Percentiles rank a stretch among this genome's conserved stretches.
Conservation (phyloP, 2,888 invertebrate species). For the Monopis laevigella region DNA sequence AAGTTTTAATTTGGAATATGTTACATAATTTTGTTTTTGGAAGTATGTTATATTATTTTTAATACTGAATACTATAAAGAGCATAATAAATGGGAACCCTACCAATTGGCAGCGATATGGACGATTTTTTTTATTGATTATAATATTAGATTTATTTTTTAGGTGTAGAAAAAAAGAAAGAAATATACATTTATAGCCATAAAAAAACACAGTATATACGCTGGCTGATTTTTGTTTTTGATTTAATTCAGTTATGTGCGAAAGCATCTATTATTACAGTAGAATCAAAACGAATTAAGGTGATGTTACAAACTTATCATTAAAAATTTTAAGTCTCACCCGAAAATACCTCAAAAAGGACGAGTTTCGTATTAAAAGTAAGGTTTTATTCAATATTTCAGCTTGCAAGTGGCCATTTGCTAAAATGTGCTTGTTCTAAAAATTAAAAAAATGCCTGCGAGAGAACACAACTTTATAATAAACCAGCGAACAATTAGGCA, state of each 20-base stretch:
- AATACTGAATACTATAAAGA: not conserved
- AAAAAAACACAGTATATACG: too few species aligned
- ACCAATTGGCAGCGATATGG: too few species aligned
- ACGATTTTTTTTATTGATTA: too few species aligned
- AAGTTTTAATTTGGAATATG: too few species aligned
- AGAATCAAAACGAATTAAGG: slow-evolving; percentile 11
- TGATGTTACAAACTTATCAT: slow-evolving; percentile 15
- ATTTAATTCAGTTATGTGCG: too few species aligned
- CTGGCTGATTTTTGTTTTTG: too few species aligned
- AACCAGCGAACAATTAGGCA: slow-evolving; percentile 14
- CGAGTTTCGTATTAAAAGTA: slow-evolving; percentile 13
- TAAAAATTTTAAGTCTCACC: slow-evolving; percentile 15
- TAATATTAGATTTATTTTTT: too few species aligned
- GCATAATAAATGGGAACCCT: not conserved
- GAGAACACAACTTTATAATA: slow-evolving; percentile 14
- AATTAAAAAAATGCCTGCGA: slow-evolving; percentile 12
- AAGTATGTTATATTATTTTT: not conserved
- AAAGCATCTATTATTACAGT: slow-evolving; percentile 14
- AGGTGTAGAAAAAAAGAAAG: too few species aligned
- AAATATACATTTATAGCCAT: too few species aligned
- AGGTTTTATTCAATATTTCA: slow-evolving; percentile 14
- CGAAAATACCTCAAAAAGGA: slow-evolving; percentile 15
- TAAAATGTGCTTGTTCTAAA: slow-evolving; percentile 13
- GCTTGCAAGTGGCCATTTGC: slow-evolving; percentile 16
- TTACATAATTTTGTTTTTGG: too few species aligned